Evolutionary conservation across 2,797 vertebrate species (phyloP).

Genomic region (Hirundo rustica): DNA sequence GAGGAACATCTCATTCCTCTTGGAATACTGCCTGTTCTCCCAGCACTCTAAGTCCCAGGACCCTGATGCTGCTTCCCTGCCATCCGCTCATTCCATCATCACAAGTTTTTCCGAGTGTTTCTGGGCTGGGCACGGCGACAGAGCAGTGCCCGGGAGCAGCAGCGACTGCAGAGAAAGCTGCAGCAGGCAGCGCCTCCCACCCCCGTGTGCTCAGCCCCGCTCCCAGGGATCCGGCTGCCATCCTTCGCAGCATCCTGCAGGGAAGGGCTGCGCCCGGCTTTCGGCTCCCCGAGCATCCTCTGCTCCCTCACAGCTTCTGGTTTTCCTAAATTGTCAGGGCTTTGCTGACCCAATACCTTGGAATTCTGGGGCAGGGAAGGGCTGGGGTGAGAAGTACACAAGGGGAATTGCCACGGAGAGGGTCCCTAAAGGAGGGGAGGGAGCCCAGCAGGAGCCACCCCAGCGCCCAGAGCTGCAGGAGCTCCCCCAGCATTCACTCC

Average conservation of each 20-base stretch:
- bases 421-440: rapidly evolving
- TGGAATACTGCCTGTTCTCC: not conserved
- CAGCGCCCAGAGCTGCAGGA: too few relatives aligned
- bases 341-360: not conserved
- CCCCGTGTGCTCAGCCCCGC: not conserved
- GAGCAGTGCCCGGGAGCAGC: not conserved
- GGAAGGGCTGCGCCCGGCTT: too few relatives aligned
- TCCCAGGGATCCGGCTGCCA: not conserved
- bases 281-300: rapidly evolving
- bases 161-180: not conserved
- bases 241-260: not conserved
- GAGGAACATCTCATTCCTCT: rapidly evolving
- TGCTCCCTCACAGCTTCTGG: rapidly evolving
- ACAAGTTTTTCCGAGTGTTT: not conserved
- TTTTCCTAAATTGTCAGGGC: not conserved
- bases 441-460: not conserved
- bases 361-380: rapidly evolving
- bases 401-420: rapidly evolving
- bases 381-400: not conserved
- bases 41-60: not conserved
- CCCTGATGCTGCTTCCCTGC: not conserved
- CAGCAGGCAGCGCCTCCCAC: not conserved
- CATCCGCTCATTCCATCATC: not conserved
- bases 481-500: too few relatives aligned
- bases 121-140: not conserved